Conservation (phyloP, 2,797 vertebrate species). For the Choloepus didactylus region DNA sequence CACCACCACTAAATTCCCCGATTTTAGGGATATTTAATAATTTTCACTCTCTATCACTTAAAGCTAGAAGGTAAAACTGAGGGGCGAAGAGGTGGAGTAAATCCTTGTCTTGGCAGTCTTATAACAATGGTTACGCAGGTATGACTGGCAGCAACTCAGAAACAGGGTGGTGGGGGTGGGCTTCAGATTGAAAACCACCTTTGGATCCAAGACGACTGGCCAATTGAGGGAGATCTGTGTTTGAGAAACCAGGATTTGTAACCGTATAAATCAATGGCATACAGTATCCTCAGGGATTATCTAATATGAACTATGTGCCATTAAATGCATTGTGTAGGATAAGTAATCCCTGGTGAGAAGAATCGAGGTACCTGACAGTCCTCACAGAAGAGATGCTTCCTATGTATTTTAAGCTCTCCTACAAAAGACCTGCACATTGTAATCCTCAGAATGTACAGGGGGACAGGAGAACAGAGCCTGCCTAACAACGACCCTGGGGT, state of each 20-base stretch:
- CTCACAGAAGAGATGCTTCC: neutral
- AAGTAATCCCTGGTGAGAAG: slow-evolving; percentile 62
- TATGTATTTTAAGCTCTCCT: slow-evolving; percentile 30
- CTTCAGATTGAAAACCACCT: slow-evolving; percentile 85
- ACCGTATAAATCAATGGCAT: slow-evolving; percentile 85
- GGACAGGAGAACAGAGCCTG: neutral
- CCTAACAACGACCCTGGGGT: slow-evolving; percentile 52
- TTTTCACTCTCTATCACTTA: neutral
- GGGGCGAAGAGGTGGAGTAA: neutral
- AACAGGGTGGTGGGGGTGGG: slow-evolving; percentile 29
- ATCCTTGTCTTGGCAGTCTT: slow-evolving; percentile 61
- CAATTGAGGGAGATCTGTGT: slow-evolving; percentile 84
- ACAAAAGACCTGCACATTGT: neutral
- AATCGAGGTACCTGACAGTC: slow-evolving; percentile 26
- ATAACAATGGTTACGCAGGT: neutral
- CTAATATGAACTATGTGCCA: slow-evolving; percentile 84
- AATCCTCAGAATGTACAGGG: neutral
- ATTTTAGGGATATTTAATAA: neutral
- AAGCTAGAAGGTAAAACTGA: neutral
- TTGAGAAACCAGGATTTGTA: slow-evolving; percentile 84
- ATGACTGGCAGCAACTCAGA: slow-evolving; percentile 42
- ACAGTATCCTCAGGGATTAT: slow-evolving; percentile 81
- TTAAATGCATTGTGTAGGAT: slow-evolving; percentile 78
- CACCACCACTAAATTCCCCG: neutral
- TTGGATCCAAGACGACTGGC: slow-evolving; percentile 81